phyloP scores from a whole-genome alignment of 2,797 vertebrate genomes.

The Phoxinus dragarum region DNA sequence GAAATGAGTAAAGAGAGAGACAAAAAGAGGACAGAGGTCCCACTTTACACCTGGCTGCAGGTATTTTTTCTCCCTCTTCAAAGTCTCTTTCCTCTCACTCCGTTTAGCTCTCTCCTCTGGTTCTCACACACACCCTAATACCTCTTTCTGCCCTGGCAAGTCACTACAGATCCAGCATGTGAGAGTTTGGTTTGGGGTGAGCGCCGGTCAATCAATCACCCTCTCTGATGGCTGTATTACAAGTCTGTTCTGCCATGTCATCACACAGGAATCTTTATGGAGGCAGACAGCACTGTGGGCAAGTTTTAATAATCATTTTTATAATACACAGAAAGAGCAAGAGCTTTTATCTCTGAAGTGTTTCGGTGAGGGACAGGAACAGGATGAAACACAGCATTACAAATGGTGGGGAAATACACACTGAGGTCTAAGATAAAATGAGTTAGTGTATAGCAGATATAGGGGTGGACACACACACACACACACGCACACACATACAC shows the following conservation, averaged over 20 bases:
- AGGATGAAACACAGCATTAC: slow-evolving; percentile 45
- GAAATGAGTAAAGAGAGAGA: slow-evolving; percentile 5
- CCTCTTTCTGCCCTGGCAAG: slow-evolving; percentile 45
- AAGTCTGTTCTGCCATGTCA: slow-evolving; percentile 75
- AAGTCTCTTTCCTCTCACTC: slow-evolving; percentile 53
- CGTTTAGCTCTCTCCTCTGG: background rate
- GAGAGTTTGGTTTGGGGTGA: slow-evolving; percentile 53
- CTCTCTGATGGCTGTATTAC: slow-evolving; percentile 77
- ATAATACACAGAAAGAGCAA: slow-evolving; percentile 38
- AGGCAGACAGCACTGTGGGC: slow-evolving; percentile 54
- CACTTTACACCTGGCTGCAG: slow-evolving; percentile 55
- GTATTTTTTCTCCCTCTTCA: slow-evolving; percentile 39
- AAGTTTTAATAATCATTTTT: slow-evolving; percentile 56
- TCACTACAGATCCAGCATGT: slow-evolving; percentile 54
- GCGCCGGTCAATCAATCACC: slow-evolving; percentile 72
- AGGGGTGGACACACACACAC: slow-evolving; percentile 30
- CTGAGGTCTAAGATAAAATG: slow-evolving; percentile 15
- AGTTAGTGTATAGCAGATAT: slow-evolving; percentile 34
- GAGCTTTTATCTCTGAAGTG: slow-evolving; percentile 58
- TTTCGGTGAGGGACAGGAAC: slow-evolving; percentile 40
- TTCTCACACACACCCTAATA: slow-evolving; percentile 47
- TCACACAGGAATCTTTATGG: slow-evolving; percentile 75
- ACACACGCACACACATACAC: no score
- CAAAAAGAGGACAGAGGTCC: slow-evolving; percentile 21
- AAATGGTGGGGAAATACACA: slow-evolving; percentile 31